phyloP scores from a whole-genome alignment of 2,113 vertebrate genomes.

The Ramphastos sulfuratus region DNA sequence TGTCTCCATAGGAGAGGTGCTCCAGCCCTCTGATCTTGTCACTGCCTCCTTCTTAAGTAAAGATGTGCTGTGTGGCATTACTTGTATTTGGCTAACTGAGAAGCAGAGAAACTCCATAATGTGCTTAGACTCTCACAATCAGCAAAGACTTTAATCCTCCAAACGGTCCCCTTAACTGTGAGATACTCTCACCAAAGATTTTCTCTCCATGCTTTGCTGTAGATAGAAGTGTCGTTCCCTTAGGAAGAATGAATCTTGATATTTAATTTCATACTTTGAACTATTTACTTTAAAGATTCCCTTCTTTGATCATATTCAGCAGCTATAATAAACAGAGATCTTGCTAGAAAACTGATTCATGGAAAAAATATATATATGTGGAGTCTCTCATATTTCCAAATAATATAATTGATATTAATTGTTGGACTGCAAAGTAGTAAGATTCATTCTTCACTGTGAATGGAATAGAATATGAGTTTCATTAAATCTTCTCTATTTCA shows the following conservation, averaged over 20 bases:
- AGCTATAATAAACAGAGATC: not conserved
- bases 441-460: conserved; percentile 19
- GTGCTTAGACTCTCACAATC: not conserved
- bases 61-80: not conserved
- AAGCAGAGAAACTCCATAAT: not conserved
- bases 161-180: not conserved
- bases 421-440: conserved; percentile 8
- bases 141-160: not conserved
- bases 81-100: not conserved
- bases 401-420: conserved; percentile 49
- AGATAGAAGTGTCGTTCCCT: not conserved
- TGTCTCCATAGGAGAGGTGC: too few relatives aligned
- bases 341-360: not conserved
- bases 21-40: too few relatives aligned
- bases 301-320: conserved; percentile 3
- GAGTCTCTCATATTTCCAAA: conserved; percentile 17
- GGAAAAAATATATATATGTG: not conserved
- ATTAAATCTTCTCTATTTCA: conserved; percentile 40
- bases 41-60: not conserved
- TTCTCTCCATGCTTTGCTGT: rapidly evolving
- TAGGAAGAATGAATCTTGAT: not conserved
- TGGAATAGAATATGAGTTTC: not conserved
- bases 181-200: not conserved
- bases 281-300: not conserved
- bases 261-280: conserved; percentile 12